Evolutionary conservation across 2,888 invertebrate genomes (phyloP).

Genomic region (Trisateles emortualis): DNA sequence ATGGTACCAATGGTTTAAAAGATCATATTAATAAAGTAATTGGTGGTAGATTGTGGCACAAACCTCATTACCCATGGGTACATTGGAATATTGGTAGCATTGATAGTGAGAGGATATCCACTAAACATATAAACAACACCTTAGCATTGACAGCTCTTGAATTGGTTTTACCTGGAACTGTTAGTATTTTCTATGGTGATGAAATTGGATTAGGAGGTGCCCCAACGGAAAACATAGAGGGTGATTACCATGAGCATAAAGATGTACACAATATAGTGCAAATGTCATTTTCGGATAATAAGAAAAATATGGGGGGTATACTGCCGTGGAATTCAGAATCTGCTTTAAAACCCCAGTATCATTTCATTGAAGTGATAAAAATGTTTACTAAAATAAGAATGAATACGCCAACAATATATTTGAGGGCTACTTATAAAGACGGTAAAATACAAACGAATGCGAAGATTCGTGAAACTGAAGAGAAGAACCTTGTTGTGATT

Average conservation of each 20-base stretch:
- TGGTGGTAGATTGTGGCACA: slow-evolving; percentile 87
- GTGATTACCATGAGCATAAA: slow-evolving; percentile 86
- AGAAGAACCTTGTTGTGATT: slow-evolving; percentile 89
- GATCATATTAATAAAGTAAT: slow-evolving; percentile 86
- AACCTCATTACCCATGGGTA: slow-evolving; percentile 91
- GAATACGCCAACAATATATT: slow-evolving; percentile 90
- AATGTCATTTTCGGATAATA: slow-evolving; percentile 88
- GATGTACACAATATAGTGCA: slow-evolving; percentile 90
- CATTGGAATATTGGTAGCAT: slow-evolving; percentile 92
- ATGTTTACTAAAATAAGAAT: slow-evolving; percentile 88
- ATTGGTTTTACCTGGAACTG: slow-evolving; percentile 94
- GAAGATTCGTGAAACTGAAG: slow-evolving; percentile 88
- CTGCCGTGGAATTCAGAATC: slow-evolving; percentile 89
- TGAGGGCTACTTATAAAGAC: slow-evolving; percentile 90
- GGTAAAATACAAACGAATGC: slow-evolving; percentile 89
- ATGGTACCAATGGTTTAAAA: slow-evolving; percentile 87
- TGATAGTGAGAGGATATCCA: slow-evolving; percentile 87
- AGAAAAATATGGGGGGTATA: slow-evolving; percentile 72
- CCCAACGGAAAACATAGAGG: slow-evolving; percentile 79
- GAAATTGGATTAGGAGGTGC: slow-evolving; percentile 92
- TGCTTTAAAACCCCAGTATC: slow-evolving; percentile 77
- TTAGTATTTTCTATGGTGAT: slow-evolving; percentile 96
- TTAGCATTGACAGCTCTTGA: slow-evolving; percentile 91
- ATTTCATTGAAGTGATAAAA: slow-evolving; percentile 85
- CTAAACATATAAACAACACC: slow-evolving; percentile 87